Percentiles rank a stretch among this genome's conserved stretches.
These are phyloP conservation scores for Euproctis similis DNA, from an alignment of 2,888 invertebrate genomes.

Conservation along the genomic window DNA sequence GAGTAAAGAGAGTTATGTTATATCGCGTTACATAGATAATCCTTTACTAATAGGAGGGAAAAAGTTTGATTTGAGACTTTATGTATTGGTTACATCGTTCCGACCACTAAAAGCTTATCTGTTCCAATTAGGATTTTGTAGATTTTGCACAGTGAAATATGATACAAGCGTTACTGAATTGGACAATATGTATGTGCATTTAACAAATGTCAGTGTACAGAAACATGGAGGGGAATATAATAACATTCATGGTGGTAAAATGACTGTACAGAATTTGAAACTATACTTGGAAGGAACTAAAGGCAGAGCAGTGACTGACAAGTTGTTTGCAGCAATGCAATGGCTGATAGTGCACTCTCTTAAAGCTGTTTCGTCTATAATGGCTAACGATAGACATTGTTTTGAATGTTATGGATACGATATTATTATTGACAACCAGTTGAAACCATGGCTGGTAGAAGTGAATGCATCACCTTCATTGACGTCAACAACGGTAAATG, in stretches of 20 bases:
- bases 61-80: slow-evolving; percentile 94
- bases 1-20: slow-evolving; percentile 90
- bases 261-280: slow-evolving; percentile 91
- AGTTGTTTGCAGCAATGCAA: slow-evolving; percentile 89
- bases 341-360: slow-evolving; percentile 94
- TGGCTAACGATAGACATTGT: slow-evolving; percentile 92
- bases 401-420: slow-evolving; percentile 97
- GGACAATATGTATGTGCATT: slow-evolving; percentile 94
- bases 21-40: slow-evolving; percentile 95
- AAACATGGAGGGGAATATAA: slow-evolving; percentile 95
- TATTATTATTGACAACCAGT: slow-evolving; percentile 92
- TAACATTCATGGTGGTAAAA: slow-evolving; percentile 93
- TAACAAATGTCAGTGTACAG: slow-evolving; percentile 97
- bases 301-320: slow-evolving; percentile 89
- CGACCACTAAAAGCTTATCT: slow-evolving; percentile 94
- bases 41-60: slow-evolving; percentile 95
- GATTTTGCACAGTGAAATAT: slow-evolving; percentile 96
- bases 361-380: slow-evolving; percentile 91
- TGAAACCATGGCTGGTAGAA: slow-evolving; percentile 95
- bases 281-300: slow-evolving; percentile 92
- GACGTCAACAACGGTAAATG: slow-evolving; percentile 93
- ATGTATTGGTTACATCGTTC: slow-evolving; percentile 93
- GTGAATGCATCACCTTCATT: slow-evolving; percentile 95
- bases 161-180: slow-evolving; percentile 89
- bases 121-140: slow-evolving; percentile 92